Conservation (phyloP, 2,888 invertebrate species). For the Sarcophaga rosellei region DNA sequence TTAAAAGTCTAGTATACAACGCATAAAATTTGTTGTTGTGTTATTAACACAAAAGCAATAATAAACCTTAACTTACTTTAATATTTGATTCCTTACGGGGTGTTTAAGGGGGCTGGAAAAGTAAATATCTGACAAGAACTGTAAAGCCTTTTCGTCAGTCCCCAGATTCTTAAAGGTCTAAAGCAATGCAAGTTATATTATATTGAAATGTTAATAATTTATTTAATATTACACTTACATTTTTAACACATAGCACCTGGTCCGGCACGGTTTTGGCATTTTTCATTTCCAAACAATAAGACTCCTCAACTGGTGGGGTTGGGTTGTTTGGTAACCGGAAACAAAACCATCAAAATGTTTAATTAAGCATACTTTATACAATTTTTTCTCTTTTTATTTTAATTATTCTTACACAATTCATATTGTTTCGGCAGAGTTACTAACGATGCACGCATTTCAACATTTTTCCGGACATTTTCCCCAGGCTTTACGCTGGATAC, state of each 20-base stretch:
- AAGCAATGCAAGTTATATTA: neutral
- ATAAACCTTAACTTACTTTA: constrained; percentile 75
- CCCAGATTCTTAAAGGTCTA: constrained; percentile 72
- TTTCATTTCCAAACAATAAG: constrained; percentile 71
- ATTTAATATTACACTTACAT: constrained; percentile 66
- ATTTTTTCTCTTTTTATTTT: neutral
- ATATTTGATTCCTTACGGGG: constrained; percentile 79
- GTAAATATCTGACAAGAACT: constrained; percentile 78
- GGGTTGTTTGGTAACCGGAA: too few relatives aligned
- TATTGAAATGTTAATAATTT: neutral
- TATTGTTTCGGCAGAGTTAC: constrained; percentile 72
- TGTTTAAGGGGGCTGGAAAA: constrained; percentile 79
- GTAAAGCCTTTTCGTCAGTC: constrained; percentile 69
- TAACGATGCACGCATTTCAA: constrained; percentile 73
- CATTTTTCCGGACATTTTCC: constrained; percentile 74
- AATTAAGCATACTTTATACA: neutral
- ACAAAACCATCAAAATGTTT: neutral
- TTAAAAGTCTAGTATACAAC: constrained; percentile 64
- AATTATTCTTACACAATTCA: constrained; percentile 69
- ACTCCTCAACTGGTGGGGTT: constrained; percentile 65
- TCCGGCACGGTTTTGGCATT: constrained; percentile 73
- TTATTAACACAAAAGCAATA: neutral
- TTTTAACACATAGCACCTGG: constrained; percentile 74
- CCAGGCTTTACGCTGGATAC: constrained; percentile 74
- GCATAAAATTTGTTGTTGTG: too few relatives aligned